phyloP scores from a whole-genome alignment of 2,113 vertebrate genomes.

The Accipiter cooperii region DNA sequence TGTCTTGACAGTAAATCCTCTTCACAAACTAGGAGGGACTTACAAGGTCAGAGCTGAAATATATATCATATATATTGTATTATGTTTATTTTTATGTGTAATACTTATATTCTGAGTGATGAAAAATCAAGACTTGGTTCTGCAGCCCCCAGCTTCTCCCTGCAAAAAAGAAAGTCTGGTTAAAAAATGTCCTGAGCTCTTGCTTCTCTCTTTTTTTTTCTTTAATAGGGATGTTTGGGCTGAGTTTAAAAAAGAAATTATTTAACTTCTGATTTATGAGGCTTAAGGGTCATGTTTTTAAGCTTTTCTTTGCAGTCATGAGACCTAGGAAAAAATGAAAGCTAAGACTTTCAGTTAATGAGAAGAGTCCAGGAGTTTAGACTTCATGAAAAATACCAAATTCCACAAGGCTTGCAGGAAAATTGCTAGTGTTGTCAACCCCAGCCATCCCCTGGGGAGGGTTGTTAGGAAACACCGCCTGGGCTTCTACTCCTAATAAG shows the following conservation, averaged over 20 bases:
- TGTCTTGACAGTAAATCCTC: not conserved
- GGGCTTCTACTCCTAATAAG: not conserved
- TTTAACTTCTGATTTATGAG: conserved; percentile 56
- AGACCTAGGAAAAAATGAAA: conserved; percentile 34
- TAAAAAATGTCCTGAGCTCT: not conserved
- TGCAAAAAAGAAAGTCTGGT: not conserved
- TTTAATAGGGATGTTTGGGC: not conserved
- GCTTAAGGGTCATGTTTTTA: conserved; percentile 32
- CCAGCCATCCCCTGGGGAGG: not conserved
- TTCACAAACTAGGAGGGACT: not conserved
- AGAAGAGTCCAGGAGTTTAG: not conserved
- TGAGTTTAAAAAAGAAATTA: conserved; percentile 21
- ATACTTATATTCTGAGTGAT: not conserved
- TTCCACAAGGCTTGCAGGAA: conserved; percentile 21
- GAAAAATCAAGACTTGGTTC: not conserved
- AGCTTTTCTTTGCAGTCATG: conserved; percentile 20
- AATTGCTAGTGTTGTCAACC: not conserved
- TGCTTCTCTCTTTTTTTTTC: not conserved
- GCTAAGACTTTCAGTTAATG: conserved; percentile 24
- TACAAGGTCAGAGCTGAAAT: conserved; percentile 5
- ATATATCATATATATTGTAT: not conserved
- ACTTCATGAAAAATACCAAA: conserved; percentile 1
- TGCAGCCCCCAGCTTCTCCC: not conserved
- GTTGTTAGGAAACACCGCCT: not conserved
- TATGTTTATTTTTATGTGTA: not conserved